Evolutionary conservation across 1,140 invertebrate genomes (phyloP).

Genomic region (Adoxophyes honmai): DNA sequence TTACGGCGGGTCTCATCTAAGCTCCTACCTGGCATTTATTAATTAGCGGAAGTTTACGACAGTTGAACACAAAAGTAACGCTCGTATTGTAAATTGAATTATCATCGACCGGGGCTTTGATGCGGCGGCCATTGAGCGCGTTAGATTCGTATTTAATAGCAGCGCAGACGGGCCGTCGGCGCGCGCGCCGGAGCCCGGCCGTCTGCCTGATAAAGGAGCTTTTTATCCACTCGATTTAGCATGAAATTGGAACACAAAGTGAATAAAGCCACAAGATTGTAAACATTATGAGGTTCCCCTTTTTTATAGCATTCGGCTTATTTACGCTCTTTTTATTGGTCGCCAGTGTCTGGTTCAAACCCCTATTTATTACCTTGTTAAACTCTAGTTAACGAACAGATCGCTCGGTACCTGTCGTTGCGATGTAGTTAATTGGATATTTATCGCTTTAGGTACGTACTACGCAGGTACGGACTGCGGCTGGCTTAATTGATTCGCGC

Average conservation of each 20-base stretch:
- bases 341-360: slow-evolving; percentile 48
- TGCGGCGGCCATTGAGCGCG: slow-evolving; percentile 46
- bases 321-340: slow-evolving; percentile 72
- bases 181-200: slow-evolving; percentile 50
- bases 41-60: too few species aligned
- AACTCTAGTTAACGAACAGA: slow-evolving; percentile 67
- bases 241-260: slow-evolving; percentile 77
- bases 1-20: too few species aligned
- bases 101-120: slow-evolving; percentile 52
- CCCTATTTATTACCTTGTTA: slow-evolving; percentile 73
- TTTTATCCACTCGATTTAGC: slow-evolving; percentile 75
- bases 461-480: slow-evolving; percentile 25
- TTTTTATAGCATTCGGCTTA: slow-evolving; percentile 71
- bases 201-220: slow-evolving; percentile 72
- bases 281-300: slow-evolving; percentile 74
- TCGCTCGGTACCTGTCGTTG: slow-evolving; percentile 43
- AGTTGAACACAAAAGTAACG: neutral
- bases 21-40: neutral
- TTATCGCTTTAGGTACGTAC: slow-evolving; percentile 44
- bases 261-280: slow-evolving; percentile 76
- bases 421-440: slow-evolving; percentile 57
- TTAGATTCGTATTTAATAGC: slow-evolving; percentile 65
- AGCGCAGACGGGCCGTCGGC: slow-evolving; percentile 23
- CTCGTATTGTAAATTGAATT: slow-evolving; percentile 37
- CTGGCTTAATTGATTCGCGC: slow-evolving; percentile 53